Conservation (phyloP, 2,113 vertebrate species). For the Climacteris rufus region DNA sequence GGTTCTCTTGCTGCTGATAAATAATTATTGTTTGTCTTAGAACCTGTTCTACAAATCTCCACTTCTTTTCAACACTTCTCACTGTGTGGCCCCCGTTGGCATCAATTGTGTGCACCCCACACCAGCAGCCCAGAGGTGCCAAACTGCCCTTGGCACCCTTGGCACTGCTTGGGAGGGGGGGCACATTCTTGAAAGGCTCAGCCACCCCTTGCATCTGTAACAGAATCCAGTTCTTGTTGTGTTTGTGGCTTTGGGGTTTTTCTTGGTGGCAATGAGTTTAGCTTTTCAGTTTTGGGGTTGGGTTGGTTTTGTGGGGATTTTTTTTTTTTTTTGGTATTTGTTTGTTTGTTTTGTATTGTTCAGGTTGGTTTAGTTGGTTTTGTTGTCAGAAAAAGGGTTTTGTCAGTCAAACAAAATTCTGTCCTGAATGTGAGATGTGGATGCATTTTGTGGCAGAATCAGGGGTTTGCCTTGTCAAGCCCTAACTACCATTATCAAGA, state of each 20-base stretch:
- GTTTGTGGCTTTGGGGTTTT: not conserved
- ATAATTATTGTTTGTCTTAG: not conserved
- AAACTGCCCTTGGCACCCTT: not conserved
- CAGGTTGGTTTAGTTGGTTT: no score
- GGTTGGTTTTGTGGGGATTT: rapidly evolving
- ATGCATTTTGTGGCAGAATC: not conserved
- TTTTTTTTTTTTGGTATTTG: not conserved
- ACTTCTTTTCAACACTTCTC: not conserved
- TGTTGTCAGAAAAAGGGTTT: not conserved
- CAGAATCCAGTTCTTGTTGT: not conserved
- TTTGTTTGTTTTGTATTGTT: not conserved
- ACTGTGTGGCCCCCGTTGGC: not conserved
- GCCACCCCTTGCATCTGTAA: no score
- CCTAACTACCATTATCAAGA: not conserved
- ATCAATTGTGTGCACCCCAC: not conserved
- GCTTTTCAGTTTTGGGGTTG: not conserved
- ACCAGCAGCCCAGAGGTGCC: not conserved
- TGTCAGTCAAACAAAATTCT: not conserved
- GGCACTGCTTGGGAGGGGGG: not conserved
- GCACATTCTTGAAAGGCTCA: not conserved
- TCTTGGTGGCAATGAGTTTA: not conserved
- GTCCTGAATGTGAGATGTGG: rapidly evolving
- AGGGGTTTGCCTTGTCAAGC: not conserved
- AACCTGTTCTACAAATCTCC: not conserved
- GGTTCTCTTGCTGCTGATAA: not conserved